A percentile compares a stretch with the other conserved stretches of the same genome.
Evolutionary conservation across 2,797 vertebrate species (phyloP).

Genomic region (Spea hammondii): DNA sequence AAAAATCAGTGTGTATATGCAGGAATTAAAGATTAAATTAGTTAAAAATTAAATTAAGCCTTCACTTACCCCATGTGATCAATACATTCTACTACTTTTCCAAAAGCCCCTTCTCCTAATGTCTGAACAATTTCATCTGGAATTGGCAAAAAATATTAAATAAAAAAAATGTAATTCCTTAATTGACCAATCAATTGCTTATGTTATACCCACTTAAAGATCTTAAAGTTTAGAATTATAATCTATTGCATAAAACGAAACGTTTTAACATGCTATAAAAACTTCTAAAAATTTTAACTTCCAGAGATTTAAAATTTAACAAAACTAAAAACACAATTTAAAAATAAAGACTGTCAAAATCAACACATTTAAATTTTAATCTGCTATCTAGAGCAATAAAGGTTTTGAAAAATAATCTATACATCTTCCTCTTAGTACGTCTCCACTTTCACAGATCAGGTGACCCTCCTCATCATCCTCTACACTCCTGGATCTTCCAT

Average conservation of each 20-base stretch:
- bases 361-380: slow-evolving; percentile 69
- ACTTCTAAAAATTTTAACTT: background rate
- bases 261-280: slow-evolving; percentile 25
- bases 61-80: slow-evolving; percentile 87
- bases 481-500: slow-evolving; percentile 93
- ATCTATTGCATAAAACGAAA: slow-evolving; percentile 53
- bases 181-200: background rate
- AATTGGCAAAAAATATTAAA: slow-evolving; percentile 62
- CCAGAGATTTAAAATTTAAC: background rate
- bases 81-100: slow-evolving; percentile 94
- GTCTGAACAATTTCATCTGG: slow-evolving; percentile 95
- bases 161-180: background rate
- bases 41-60: background rate
- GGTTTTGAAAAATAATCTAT: slow-evolving; percentile 89
- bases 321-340: background rate
- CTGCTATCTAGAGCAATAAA: slow-evolving; percentile 71
- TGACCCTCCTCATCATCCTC: slow-evolving; percentile 98
- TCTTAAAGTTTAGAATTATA: background rate
- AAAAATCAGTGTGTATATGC: too few relatives aligned
- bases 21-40: too few relatives aligned
- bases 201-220: slow-evolving; percentile 60
- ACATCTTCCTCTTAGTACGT: slow-evolving; percentile 96
- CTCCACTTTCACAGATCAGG: slow-evolving; percentile 98
- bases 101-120: slow-evolving; percentile 98
- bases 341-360: slow-evolving; percentile 69